phyloP scores from a whole-genome alignment of 2,888 invertebrate species.

The Osmoderma eremita region DNA sequence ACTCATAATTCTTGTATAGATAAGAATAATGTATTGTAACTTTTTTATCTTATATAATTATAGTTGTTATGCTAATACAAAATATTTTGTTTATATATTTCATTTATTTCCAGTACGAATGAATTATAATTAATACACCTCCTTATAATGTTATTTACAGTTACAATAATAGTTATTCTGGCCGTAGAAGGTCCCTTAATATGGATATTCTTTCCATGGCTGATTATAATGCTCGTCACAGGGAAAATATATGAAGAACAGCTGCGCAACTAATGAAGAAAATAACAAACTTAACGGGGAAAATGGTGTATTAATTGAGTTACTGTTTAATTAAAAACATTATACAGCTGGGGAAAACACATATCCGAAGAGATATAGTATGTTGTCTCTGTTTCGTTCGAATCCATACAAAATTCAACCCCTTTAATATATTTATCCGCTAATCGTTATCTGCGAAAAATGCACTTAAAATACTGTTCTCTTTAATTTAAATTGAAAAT shows the following conservation, averaged over 20 bases:
- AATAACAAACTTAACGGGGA: slow-evolving; percentile 49
- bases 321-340: slow-evolving; percentile 48
- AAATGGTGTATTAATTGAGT: slow-evolving; percentile 51
- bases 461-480: slow-evolving; percentile 35
- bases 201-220: no score
- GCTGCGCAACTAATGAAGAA: slow-evolving; percentile 48
- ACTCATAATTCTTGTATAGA: no score
- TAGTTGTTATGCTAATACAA: no score
- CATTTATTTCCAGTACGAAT: no score
- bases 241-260: background rate
- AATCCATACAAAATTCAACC: background rate
- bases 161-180: no score
- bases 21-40: no score
- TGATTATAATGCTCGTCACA: slow-evolving; percentile 1
- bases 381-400: background rate
- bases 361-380: slow-evolving; percentile 38
- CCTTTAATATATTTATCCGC: slow-evolving; percentile 36
- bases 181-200: no score
- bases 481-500: slow-evolving; percentile 42
- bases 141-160: no score
- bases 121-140: no score
- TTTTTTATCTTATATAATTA: no score
- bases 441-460: slow-evolving; percentile 40
- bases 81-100: no score
- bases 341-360: slow-evolving; percentile 45